These are phyloP conservation scores for Pseudotriccus pelzelni DNA, from an alignment of 2,797 vertebrate species.

Conservation along the genomic window DNA sequence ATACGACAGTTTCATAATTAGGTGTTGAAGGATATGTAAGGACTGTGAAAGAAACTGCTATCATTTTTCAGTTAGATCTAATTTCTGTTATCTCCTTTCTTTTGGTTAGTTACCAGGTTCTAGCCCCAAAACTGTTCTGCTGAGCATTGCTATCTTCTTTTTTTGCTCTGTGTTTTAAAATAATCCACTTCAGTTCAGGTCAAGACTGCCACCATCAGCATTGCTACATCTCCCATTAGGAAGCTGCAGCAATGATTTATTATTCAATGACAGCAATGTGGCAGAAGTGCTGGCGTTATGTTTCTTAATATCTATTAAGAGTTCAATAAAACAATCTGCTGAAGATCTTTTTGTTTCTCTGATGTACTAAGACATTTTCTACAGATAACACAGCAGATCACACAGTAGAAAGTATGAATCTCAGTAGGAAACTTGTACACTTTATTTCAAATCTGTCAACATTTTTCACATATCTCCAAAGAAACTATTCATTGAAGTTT, in stretches of 20 bases:
- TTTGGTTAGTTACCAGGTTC: not conserved
- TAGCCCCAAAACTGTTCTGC: not conserved
- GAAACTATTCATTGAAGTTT: not conserved
- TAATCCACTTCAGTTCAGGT: not conserved
- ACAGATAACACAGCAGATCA: not conserved
- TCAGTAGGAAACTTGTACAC: not conserved
- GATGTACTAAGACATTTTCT: slow-evolving; percentile 2
- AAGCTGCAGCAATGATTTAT: slow-evolving; percentile 36
- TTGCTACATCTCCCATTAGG: not conserved
- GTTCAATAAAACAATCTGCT: slow-evolving; percentile 41
- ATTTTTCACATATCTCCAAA: not conserved
- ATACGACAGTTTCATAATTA: not conserved
- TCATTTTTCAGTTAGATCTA: not conserved
- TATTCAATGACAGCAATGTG: slow-evolving; percentile 18
- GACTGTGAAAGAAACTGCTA: not conserved
- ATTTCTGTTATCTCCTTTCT: not conserved
- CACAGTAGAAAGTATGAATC: not conserved
- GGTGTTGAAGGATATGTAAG: not conserved
- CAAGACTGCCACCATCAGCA: slow-evolving; percentile 57
- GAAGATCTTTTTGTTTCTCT: slow-evolving; percentile 42
- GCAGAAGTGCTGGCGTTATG: slow-evolving; percentile 4
- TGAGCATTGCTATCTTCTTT: not conserved
- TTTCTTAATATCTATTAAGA: slow-evolving; percentile 35
- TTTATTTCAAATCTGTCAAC: slow-evolving; percentile 18
- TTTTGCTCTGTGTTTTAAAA: not conserved